These are phyloP conservation scores for Origma solitaria DNA, from an alignment of 2,113 vertebrate species.

Conservation along the genomic window DNA sequence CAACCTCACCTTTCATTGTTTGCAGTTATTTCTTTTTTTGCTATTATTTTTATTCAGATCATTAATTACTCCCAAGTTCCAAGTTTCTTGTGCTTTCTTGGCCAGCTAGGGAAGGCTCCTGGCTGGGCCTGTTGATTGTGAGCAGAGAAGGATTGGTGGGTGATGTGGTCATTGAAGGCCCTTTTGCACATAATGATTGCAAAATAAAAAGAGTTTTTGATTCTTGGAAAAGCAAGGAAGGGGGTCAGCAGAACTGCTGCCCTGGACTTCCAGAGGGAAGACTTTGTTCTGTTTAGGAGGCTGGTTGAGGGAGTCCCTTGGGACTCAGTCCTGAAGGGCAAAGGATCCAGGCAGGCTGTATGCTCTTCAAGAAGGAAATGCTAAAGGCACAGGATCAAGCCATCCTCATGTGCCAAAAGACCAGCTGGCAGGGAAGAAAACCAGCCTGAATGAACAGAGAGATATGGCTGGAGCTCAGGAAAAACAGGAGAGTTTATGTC, in stretches of 20 bases:
- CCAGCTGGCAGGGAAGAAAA: neutral
- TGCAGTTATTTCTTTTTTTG: neutral
- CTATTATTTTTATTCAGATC: constrained; percentile 5
- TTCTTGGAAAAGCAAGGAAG: neutral
- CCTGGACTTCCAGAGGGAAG: neutral
- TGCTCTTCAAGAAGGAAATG: neutral
- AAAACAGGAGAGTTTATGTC: neutral
- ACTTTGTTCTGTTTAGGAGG: neutral
- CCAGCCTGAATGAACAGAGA: neutral
- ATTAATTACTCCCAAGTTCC: neutral
- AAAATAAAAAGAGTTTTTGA: neutral
- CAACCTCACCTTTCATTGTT: neutral
- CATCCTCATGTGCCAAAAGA: neutral
- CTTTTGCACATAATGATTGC: fast-evolving
- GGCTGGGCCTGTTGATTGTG: neutral
- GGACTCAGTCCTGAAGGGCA: neutral
- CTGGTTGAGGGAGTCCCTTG: neutral
- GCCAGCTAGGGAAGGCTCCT: neutral
- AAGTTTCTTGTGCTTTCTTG: neutral
- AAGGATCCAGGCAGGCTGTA: neutral
- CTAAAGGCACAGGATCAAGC: neutral
- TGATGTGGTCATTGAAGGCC: neutral
- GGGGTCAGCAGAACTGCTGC: neutral
- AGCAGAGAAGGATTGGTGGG: neutral
- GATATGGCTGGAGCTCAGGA: neutral